phyloP scores from a whole-genome alignment of 2,113 vertebrate species.

The Paradoxurus hermaphroditus region DNA sequence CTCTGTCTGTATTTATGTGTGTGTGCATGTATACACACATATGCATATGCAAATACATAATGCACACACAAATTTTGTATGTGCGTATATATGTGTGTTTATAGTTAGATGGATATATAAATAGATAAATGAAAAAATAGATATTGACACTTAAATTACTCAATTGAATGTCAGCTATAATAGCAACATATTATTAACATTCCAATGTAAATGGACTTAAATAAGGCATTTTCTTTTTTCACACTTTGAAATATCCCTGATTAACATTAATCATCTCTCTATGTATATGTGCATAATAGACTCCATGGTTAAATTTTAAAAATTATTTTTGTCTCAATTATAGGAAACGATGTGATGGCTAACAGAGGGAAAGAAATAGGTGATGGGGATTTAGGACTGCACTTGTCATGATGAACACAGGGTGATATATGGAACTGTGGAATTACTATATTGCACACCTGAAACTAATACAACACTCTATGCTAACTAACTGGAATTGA shows the following conservation, averaged over 20 bases:
- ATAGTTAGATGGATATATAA: background rate
- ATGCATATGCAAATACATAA: background rate
- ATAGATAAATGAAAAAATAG: background rate
- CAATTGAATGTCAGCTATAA: background rate
- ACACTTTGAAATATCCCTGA: background rate
- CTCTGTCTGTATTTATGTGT: background rate
- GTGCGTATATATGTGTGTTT: background rate
- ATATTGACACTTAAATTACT: background rate
- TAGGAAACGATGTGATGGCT: background rate
- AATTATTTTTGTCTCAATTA: background rate
- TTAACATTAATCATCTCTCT: background rate
- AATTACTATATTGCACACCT: background rate
- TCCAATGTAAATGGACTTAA: background rate
- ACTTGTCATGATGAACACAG: background rate
- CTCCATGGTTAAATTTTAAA: background rate
- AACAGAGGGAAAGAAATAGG: background rate
- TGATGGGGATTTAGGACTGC: background rate
- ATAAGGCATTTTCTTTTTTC: background rate
- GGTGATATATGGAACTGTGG: background rate
- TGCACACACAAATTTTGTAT: no score
- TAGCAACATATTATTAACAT: background rate
- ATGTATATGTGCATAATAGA: background rate
- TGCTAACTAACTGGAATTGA: background rate
- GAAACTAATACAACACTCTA: background rate
- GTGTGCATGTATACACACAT: background rate